Evolutionary conservation across 2,113 vertebrate species (phyloP), one percentile per base, ranked within the genome.

Genomic region (Picathartes gymnocephalus): DNA sequence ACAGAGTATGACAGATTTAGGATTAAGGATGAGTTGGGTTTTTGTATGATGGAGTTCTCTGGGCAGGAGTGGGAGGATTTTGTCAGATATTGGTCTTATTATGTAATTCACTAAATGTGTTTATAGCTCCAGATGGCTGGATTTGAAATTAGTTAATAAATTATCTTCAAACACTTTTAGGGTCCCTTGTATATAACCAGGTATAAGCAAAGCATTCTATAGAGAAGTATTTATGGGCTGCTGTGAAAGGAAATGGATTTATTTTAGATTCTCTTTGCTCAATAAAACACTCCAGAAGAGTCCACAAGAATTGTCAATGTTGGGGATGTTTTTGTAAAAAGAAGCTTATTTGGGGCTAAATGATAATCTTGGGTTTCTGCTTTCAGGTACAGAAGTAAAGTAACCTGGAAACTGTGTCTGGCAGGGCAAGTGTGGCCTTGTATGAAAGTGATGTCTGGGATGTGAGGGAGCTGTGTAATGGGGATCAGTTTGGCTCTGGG

Each of bases 71-170:
- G 57, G 70, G 74, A 90, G 79, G 86, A 69, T 93, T 94, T 94
- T 50, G 82, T 91, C 94, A 82, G 68, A 48, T 92, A 74, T 50
- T 88, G 45, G 54, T 69, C 65, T 56, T 95, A 69, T 89, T 82
- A 60, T 73, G 53, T 88, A 91, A 91, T 93, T 94, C 13, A 15
- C 71, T 85, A 56, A 64, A 89, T 84, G 42, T 88, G 53, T 72
- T 92, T 73, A 27, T 71, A 79, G 64, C 50, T 95, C 93, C 95
- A 96, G 90, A 85, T 95, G 84, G 68, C 57, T 85, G 73, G 68
- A 77, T 87, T 96, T 96, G 81, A 96, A 95, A 95, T 83, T 77
- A 86, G 95, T 90, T 81, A 95, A 89, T 95, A 79, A 65, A 91
- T 97, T 83, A 90, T 78, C 70, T 88, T 85, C 61, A n/a, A 54